These are phyloP conservation scores for Leptura quadrifasciata DNA, from an alignment of 2,888 invertebrate species.

Conservation along the genomic window DNA sequence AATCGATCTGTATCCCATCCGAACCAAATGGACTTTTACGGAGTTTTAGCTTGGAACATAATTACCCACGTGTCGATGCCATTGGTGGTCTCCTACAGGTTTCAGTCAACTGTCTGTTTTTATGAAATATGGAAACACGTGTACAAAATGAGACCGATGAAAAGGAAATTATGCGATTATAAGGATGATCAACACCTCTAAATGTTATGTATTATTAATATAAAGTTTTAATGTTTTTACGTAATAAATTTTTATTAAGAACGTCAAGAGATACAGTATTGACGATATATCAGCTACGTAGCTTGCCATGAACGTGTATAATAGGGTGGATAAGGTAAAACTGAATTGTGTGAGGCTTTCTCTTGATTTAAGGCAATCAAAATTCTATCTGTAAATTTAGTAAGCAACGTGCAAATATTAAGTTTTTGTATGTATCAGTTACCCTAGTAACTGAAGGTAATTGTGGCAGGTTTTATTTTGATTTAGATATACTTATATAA, in stretches of 20 bases:
- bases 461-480: too few species aligned
- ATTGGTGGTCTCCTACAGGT: constrained; percentile 89
- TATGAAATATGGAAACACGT: constrained; percentile 94
- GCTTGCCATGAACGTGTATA: too few species aligned
- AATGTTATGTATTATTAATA: neutral
- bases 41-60: constrained; percentile 91
- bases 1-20: constrained; percentile 87
- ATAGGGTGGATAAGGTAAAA: too few species aligned
- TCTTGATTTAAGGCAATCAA: too few species aligned
- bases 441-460: too few species aligned
- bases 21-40: constrained; percentile 88
- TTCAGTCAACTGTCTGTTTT: constrained; percentile 91
- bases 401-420: too few species aligned
- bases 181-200: constrained; percentile 9
- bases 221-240: neutral
- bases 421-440: too few species aligned
- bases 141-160: constrained; percentile 80
- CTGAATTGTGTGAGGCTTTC: too few species aligned
- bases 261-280: too few species aligned
- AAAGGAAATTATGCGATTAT: constrained; percentile 19
- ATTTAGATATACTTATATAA: too few species aligned
- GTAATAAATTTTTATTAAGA: neutral
- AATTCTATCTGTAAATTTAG: too few species aligned
- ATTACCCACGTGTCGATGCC: constrained; percentile 92
- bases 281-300: too few species aligned